Percentiles rank a stretch among this genome's conserved stretches.
Evolutionary conservation across 2,888 invertebrate species (phyloP).

Genomic region (Psylliodes chrysocephalus): DNA sequence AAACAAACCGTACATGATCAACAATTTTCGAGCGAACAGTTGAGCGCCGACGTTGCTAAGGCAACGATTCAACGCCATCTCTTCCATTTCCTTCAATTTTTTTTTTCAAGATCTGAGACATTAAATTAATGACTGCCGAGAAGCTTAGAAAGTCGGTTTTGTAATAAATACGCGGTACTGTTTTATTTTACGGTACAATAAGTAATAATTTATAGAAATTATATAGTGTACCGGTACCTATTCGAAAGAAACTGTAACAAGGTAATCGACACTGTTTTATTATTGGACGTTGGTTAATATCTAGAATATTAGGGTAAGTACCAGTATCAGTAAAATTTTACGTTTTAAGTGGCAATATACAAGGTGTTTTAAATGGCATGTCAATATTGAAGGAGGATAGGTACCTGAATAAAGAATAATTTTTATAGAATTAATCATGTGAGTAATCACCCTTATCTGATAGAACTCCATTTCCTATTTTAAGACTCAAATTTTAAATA

Average conservation of each 20-base stretch:
- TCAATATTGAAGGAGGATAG: too few relatives aligned
- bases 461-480: too few relatives aligned
- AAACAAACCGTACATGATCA: neutral
- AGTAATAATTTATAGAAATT: slow-evolving; percentile 5
- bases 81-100: slow-evolving; percentile 6
- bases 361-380: too few relatives aligned
- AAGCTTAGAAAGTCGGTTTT: slow-evolving; percentile 21
- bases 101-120: neutral
- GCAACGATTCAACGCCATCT: slow-evolving; percentile 13
- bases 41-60: slow-evolving; percentile 11
- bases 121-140: neutral
- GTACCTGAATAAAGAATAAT: too few relatives aligned
- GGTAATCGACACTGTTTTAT: neutral
- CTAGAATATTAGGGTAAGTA: neutral
- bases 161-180: slow-evolving; percentile 6
- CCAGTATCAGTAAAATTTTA: too few relatives aligned
- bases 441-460: too few relatives aligned
- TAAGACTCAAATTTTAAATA: too few relatives aligned
- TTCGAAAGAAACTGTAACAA: slow-evolving; percentile 1
- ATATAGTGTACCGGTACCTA: slow-evolving; percentile 2
- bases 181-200: slow-evolving; percentile 17
- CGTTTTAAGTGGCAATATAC: too few relatives aligned
- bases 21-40: slow-evolving; percentile 2
- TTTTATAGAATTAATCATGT: too few relatives aligned
- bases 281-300: neutral